Evolutionary conservation across 2,888 invertebrate species (phyloP), one percentile per base, ranked within the genome.

Genomic region (Acholoe squamosa): DNA sequence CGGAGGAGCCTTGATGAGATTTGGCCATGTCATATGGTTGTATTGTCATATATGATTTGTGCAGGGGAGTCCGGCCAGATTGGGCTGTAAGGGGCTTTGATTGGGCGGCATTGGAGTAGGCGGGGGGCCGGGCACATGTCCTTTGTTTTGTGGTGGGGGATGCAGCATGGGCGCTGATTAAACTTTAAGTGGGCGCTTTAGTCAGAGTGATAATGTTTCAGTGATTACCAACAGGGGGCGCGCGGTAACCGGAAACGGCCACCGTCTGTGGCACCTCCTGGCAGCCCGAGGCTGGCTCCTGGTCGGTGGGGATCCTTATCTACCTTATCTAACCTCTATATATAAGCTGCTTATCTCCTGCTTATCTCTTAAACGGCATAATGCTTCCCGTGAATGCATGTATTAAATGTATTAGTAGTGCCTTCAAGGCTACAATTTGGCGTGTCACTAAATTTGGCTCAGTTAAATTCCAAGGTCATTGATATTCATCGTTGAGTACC

Each of bases 1-100:
- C 28, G 86, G 54, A 52, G 54, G 86, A 16, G 28, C 86, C 54
- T 54, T 54, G 86, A 86, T 52, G 86, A 86, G 54, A 86, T 54
- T n/a, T 54, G 54, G 54, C 86, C 86, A 54, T 86, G 86, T 86
- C 86, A 86, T 86, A 86, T 86, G 86, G 86, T 86, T n/a, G 54
- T 28, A 86, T 52, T 86, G 86, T 86, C 86, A 86, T 86, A 54
- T 86, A 86, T 52, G 86, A 86, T 86, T 86, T 86, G 86, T 86
- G 86, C 86, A 19, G 31, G 25, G n/a, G 54, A 31, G n/a, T 5
- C 86, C 25, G 86, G 86, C 86, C 86, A 54, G 86, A 86, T 86
- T 86, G 86, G 86, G 86, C 19, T 25, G 77, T 34, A 25, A 25
- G 22, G 43, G 84, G 51, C 84, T 43, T 80, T 33, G 80, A 80